A percentile compares a stretch with the other conserved stretches of the same genome.
phyloP scores from a whole-genome alignment of 2,797 vertebrate species.

The Accipiter minullus region DNA sequence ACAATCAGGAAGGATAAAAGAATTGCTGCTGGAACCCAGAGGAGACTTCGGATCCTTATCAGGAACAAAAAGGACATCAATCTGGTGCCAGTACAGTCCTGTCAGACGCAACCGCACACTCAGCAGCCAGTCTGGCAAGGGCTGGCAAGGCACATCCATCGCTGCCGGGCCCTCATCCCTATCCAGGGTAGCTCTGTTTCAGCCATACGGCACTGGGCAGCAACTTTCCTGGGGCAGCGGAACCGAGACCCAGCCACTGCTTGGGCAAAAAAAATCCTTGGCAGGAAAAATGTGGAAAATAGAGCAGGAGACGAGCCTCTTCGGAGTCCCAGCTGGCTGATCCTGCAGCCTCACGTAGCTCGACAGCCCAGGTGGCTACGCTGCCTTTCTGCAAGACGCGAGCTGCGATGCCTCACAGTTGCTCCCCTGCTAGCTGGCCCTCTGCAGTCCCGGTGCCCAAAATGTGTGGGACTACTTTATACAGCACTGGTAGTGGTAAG shows the following conservation, averaged over 20 bases:
- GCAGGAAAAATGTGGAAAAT: not conserved
- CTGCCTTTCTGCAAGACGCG: not conserved
- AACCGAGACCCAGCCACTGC: not conserved
- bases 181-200: not conserved
- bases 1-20: conserved; percentile 66
- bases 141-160: not conserved
- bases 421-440: not conserved
- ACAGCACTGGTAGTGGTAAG: not conserved
- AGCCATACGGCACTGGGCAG: not conserved
- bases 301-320: not conserved
- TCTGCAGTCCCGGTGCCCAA: not conserved
- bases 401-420: not conserved
- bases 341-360: not conserved
- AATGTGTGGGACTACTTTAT: not conserved
- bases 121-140: not conserved
- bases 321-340: not conserved
- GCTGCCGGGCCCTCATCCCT: not conserved
- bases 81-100: conserved; percentile 30
- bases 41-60: conserved; percentile 68
- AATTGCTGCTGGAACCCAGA: conserved; percentile 60
- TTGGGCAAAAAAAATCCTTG: not conserved
- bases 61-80: conserved; percentile 69
- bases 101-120: not conserved
- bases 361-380: not conserved
- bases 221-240: not conserved